phyloP scores from a whole-genome alignment of 2,888 invertebrate genomes.

The Lycaena phlaeas region DNA sequence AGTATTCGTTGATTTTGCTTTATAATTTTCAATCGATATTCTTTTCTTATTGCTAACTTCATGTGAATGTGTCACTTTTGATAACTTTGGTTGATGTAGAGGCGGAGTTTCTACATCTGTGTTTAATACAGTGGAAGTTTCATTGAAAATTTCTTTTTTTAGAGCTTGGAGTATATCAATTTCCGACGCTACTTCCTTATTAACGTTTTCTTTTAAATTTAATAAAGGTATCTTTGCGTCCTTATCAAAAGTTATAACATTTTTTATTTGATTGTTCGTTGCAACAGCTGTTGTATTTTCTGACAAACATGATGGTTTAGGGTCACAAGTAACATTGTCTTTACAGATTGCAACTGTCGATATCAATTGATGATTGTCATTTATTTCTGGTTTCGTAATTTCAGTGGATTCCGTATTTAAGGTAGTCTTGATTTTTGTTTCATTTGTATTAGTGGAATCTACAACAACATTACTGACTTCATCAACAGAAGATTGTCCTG shows the following conservation, averaged over 20 bases:
- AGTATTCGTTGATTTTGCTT: slow-evolving; percentile 38
- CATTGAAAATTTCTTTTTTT: slow-evolving; percentile 60
- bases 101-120: slow-evolving; percentile 40
- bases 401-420: background rate
- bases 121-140: slow-evolving; percentile 36
- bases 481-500: background rate
- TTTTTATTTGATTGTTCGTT: background rate
- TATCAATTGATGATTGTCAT: background rate
- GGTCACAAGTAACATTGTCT: too few species aligned
- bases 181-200: slow-evolving; percentile 43
- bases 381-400: slow-evolving; percentile 8
- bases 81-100: slow-evolving; percentile 56
- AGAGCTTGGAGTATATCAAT: slow-evolving; percentile 63
- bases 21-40: slow-evolving; percentile 65
- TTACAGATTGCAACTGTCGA: slow-evolving; percentile 6
- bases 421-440: background rate
- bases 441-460: background rate
- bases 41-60: slow-evolving; percentile 49
- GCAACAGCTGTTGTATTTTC: background rate
- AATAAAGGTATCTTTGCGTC: slow-evolving; percentile 42
- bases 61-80: slow-evolving; percentile 45
- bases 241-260: slow-evolving; percentile 6
- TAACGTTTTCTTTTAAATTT: slow-evolving; percentile 29
- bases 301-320: background rate
- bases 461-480: background rate